Percentiles rank a stretch among this genome's conserved stretches.
These are phyloP conservation scores for Agonopterix arenella DNA, from an alignment of 2,888 invertebrate species.

Conservation along the genomic window DNA sequence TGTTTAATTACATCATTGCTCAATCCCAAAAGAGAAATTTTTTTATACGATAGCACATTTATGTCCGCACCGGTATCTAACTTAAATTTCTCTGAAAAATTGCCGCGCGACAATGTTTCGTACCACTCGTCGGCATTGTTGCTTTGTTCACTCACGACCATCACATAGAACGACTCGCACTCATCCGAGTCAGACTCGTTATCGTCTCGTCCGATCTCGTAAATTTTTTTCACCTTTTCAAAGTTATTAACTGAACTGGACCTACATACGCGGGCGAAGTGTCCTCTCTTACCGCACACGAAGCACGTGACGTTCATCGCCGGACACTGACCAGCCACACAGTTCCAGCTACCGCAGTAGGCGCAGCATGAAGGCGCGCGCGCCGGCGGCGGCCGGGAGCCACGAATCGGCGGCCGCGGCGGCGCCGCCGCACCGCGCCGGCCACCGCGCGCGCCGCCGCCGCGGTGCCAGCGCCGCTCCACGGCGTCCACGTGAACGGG, in stretches of 20 bases:
- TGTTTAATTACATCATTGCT: neutral
- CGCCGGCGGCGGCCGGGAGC: neutral
- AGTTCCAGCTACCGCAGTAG: neutral
- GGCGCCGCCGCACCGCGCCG: too few relatives aligned
- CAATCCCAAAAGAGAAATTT: conserved; percentile 2
- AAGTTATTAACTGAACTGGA: neutral
- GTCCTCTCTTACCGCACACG: conserved; percentile 1
- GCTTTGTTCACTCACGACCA: neutral
- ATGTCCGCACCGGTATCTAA: conserved; percentile 7
- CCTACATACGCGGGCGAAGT: conserved; percentile 1
- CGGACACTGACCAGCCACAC: neutral
- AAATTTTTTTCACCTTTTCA: neutral
- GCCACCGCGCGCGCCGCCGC: too few relatives aligned
- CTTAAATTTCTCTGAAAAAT: conserved; percentile 5
- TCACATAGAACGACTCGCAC: neutral
- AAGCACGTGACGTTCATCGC: neutral
- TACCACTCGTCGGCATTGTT: neutral
- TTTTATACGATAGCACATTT: conserved; percentile 4
- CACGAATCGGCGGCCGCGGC: too few relatives aligned
- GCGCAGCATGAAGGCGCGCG: neutral
- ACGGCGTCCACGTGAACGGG: too few relatives aligned
- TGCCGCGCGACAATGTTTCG: neutral
- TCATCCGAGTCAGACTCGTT: neutral
- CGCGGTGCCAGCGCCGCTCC: too few relatives aligned
- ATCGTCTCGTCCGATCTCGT: neutral